phyloP scores from a whole-genome alignment of 2,888 invertebrate genomes.

The Clepsis dumicolana region DNA sequence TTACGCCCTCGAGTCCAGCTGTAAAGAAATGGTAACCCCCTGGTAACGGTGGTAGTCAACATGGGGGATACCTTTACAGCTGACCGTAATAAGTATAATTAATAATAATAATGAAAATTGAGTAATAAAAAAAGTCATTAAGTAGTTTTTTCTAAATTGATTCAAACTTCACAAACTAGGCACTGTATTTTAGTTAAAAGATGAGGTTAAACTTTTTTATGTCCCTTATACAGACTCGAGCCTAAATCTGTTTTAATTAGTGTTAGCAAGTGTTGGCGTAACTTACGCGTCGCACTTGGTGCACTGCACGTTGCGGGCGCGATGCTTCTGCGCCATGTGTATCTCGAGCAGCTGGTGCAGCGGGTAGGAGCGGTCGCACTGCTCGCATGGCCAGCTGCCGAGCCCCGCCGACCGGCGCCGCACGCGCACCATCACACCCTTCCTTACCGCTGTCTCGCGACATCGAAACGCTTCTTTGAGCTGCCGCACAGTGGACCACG shows the following conservation, averaged over 20 bases:
- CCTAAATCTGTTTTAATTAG: too few species aligned
- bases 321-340: conserved; percentile 88
- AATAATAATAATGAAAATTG: too few species aligned
- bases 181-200: not conserved
- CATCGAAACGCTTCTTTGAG: conserved; percentile 43
- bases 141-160: too few species aligned
- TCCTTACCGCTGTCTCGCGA: conserved; percentile 61
- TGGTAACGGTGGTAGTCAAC: too few species aligned
- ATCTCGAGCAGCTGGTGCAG: conserved; percentile 89
- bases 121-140: too few species aligned
- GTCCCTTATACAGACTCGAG: too few species aligned
- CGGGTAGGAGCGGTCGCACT: conserved; percentile 90
- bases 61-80: too few species aligned
- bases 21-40: too few species aligned
- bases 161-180: too few species aligned
- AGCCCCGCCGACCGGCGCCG: conserved; percentile 33
- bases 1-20: too few species aligned
- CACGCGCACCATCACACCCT: conserved; percentile 35
- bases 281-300: conserved; percentile 71
- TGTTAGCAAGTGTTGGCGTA: not conserved
- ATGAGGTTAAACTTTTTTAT: too few species aligned
- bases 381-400: conserved; percentile 85
- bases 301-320: conserved; percentile 87
- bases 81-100: too few species aligned
- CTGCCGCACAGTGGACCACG: not conserved